phyloP scores from a whole-genome alignment of 1,140 invertebrate genomes.

The Latrodectus geometricus region DNA sequence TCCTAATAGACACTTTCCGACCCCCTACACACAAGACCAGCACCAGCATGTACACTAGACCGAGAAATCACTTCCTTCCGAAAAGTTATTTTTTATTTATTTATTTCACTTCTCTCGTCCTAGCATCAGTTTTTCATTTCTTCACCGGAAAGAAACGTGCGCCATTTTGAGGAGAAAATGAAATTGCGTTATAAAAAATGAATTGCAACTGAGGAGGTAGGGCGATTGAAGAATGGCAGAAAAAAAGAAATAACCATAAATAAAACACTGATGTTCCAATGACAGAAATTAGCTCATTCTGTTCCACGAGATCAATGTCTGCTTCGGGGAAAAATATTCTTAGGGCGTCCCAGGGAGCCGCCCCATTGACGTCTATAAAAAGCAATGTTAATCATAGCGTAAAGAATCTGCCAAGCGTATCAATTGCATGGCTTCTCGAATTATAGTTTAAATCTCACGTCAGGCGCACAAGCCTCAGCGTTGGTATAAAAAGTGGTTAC shows the following conservation, averaged over 20 bases:
- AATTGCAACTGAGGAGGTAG: neutral
- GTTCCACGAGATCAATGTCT: neutral
- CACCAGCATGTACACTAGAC: slow-evolving; percentile 22
- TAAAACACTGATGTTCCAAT: neutral
- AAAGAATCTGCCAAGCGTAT: neutral
- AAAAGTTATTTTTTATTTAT: neutral
- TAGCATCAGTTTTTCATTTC: neutral
- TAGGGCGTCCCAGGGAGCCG: neutral
- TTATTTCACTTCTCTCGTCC: neutral
- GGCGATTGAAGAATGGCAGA: neutral
- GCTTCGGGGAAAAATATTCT: neutral
- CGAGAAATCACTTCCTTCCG: slow-evolving; percentile 42
- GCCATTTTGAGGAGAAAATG: neutral
- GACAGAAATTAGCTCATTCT: neutral
- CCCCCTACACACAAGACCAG: neutral
- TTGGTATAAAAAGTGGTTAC: neutral
- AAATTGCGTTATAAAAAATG: slow-evolving; percentile 4
- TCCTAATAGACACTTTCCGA: neutral
- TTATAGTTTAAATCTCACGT: neutral
- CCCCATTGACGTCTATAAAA: neutral
- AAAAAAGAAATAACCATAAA: neutral
- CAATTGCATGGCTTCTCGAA: slow-evolving; percentile 23
- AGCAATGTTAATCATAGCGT: neutral
- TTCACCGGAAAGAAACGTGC: neutral
- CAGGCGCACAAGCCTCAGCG: neutral